These are phyloP conservation scores for Motacilla alba DNA, from an alignment of 2,113 vertebrate species.

Conservation along the genomic window DNA sequence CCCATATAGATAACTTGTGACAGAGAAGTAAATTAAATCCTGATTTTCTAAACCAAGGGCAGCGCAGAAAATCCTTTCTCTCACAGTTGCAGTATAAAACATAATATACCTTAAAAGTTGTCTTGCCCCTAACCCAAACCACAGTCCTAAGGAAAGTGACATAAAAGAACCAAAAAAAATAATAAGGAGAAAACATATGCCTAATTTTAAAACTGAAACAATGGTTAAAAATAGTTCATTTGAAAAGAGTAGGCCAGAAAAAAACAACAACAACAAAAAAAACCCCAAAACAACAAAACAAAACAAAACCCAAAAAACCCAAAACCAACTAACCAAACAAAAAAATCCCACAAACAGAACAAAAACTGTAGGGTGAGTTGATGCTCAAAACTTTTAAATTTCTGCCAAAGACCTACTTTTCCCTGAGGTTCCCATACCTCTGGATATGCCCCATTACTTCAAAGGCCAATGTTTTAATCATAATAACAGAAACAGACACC, in stretches of 20 bases:
- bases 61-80: not conserved
- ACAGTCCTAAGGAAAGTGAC: not conserved
- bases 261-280: too few relatives aligned
- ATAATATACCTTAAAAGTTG: not conserved
- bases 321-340: not conserved
- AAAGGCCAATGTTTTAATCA: not conserved
- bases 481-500: not conserved
- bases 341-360: not conserved
- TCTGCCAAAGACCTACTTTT: not conserved
- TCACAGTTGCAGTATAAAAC: not conserved
- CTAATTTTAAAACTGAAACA: not conserved
- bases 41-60: not conserved
- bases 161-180: not conserved
- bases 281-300: too few relatives aligned
- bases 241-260: not conserved
- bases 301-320: not conserved
- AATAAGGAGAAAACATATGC: not conserved
- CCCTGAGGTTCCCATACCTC: not conserved
- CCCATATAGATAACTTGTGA: not conserved
- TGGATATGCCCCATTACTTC: not conserved
- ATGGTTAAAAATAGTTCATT: not conserved
- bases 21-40: not conserved
- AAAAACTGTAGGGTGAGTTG: not conserved
- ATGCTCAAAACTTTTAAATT: not conserved
- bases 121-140: not conserved